Base-by-base conservation (phyloP, 2,888 invertebrate genomes). In the Noctuana brunneofusca region DNA sequence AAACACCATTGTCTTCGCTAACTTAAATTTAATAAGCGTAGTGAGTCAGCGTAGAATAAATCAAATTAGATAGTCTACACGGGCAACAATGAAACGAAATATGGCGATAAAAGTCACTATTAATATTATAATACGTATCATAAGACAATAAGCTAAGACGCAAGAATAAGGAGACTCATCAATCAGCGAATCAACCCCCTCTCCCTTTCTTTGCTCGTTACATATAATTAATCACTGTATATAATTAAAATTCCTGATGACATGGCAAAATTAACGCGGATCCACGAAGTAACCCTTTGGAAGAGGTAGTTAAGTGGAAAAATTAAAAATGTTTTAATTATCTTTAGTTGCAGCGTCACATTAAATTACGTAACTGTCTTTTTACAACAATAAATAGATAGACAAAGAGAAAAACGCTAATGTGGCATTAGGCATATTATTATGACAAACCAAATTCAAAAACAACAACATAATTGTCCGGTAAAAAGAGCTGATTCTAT, bases 231-330 rank as follows among this genome's bases (percentile, higher is more conserved):
- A 91, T 91, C 89, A 91, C 79, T 73, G 78, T 79, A 86, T 87
- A 85, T 90, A 89, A 91, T 89, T 89, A 89, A 89, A 89, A 90
- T 86, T 80, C 79, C 75, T 81, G 86, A 89, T 91, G 91, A 91
- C 91, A 87, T 77, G 80, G 88, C 89, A 79, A 78, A 78, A 86
- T 84, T 75, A 78, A 78, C 75, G 73, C 52, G 62, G 54, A 55
- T 41, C 55, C 49, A 46, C 60, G 53, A 65, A 57, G 80, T 79
- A 74, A 79, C 79, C 75, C 70, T 70, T 69, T 70, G 68, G 55
- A 46, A 64, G 59, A 50, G 48, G 54, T 53, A 46, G 59, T 41
- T 49, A 49, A 55, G 49, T 55, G 43, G 58, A 48, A 49, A 49
- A 58, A 35, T 62, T 62, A 49, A 48, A 56, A 48, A 49, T 62